Evolutionary conservation across 2,888 invertebrate genomes (phyloP), one percentile per base, ranked within the genome.

Genomic region (Campaea margaritaria): DNA sequence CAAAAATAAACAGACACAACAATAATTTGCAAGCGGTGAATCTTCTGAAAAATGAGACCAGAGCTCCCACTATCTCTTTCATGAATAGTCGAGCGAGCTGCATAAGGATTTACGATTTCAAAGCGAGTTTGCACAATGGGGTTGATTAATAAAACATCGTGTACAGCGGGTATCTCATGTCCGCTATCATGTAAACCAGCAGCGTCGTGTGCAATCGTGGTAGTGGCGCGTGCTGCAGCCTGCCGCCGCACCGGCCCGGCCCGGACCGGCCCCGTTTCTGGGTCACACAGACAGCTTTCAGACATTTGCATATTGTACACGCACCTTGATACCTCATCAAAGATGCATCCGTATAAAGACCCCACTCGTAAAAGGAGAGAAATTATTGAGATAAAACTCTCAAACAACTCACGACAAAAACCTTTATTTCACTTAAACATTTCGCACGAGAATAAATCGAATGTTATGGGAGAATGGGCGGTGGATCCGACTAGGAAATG

Each of bases 101-200:
- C 75, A 77, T 75, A 83, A 78, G 79, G 80, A 62, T 67, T 70
- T 68, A 58, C 46, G 44, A 48, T 58, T 53, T 58, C 46, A 53
- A 70, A 65, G 56, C 65, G 61, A 73, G 53, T 72, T 60, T 64
- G 73, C 66, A 85, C 83, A 86, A 86, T 83, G 82, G 78, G 74
- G 70, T 71, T 81, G 82, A 86, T 87, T 85, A 87, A 87, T 87
- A 88, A 85, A 87, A 86, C 86, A 86, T 85, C 71, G 70, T 74
- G 71, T 73, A 68, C 66, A 46, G 67, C 55, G 67, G 74, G 75
- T 82, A 79, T 79, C 81, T 79, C 68, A 68, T 70, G 68, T 72
- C 69, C 69, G 58, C 69, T 72, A 76, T 81, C 64, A 46, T 61
- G 61, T 52, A 45, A 31, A 31, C 7, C 31, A 9, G 31, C 48